Evolutionary conservation across 2,888 invertebrate genomes (phyloP).

Genomic region (Troglohyphantes excavatus): DNA sequence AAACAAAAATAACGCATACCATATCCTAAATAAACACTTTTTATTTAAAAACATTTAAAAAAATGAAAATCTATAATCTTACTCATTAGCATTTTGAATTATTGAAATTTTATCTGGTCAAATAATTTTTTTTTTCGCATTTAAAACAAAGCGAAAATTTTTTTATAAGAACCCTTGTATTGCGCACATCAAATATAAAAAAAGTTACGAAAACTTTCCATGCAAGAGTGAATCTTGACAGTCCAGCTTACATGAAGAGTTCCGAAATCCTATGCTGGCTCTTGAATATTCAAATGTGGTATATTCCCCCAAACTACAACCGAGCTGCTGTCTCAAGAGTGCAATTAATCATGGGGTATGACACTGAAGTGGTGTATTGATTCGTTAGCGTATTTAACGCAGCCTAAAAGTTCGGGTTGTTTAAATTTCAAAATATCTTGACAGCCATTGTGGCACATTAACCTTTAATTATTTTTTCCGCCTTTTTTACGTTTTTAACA

Average conservation of each 20-base stretch:
- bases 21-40: no score
- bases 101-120: background rate
- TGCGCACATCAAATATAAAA: background rate
- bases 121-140: background rate
- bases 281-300: constrained; percentile 39
- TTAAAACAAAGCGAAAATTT: background rate
- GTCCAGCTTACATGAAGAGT: background rate
- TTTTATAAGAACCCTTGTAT: background rate
- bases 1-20: no score
- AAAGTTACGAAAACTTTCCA: background rate
- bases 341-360: constrained; percentile 47
- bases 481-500: no score
- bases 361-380: constrained; percentile 23
- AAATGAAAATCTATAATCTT: background rate
- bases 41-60: no score
- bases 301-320: background rate
- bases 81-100: background rate
- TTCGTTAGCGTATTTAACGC: background rate
- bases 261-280: background rate
- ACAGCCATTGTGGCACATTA: background rate
- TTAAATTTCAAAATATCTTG: background rate
- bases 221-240: background rate
- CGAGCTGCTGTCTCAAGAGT: background rate
- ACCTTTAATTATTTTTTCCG: no score
- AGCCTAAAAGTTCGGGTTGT: background rate